These are phyloP conservation scores for Dipus sagitta DNA, from an alignment of 2,797 vertebrate genomes.

Conservation along the genomic window DNA sequence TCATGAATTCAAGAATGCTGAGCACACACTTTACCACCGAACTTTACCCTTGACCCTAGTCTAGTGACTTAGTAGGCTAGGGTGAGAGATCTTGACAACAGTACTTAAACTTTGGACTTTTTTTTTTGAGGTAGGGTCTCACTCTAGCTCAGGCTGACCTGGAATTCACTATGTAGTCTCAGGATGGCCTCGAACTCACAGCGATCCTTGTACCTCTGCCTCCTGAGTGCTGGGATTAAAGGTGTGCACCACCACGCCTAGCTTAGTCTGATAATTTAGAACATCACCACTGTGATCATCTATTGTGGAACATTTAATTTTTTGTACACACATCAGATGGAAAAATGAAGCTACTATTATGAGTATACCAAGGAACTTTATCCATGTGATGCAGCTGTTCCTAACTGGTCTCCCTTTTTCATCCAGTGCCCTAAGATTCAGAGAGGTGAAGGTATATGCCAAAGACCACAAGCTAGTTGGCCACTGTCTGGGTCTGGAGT, in stretches of 20 bases:
- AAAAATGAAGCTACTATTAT: not conserved
- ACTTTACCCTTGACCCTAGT: not conserved
- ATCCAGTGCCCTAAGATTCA: accelerated
- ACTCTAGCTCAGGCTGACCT: no score
- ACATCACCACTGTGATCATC: not conserved
- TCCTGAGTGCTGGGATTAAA: no score
- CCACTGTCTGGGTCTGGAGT: not conserved
- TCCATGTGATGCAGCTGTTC: not conserved
- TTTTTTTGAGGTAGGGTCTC: no score
- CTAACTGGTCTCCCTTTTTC: not conserved
- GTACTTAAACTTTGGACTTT: no score
- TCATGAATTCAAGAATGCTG: not conserved
- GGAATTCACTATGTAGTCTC: no score
- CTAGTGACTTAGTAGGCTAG: not conserved
- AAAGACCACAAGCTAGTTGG: not conserved
- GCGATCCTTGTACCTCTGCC: no score
- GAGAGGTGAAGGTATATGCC: not conserved
- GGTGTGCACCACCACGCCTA: no score
- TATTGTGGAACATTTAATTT: not conserved
- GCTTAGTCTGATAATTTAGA: not conserved
- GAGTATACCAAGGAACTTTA: not conserved
- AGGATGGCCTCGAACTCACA: no score
- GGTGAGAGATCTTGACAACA: no score
- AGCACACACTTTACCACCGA: not conserved
- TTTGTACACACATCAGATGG: not conserved